A percentile compares a stretch with the other conserved stretches of the same genome.
phyloP scores from a whole-genome alignment of 2,113 vertebrate genomes.

The Sisor rabdophorus region DNA sequence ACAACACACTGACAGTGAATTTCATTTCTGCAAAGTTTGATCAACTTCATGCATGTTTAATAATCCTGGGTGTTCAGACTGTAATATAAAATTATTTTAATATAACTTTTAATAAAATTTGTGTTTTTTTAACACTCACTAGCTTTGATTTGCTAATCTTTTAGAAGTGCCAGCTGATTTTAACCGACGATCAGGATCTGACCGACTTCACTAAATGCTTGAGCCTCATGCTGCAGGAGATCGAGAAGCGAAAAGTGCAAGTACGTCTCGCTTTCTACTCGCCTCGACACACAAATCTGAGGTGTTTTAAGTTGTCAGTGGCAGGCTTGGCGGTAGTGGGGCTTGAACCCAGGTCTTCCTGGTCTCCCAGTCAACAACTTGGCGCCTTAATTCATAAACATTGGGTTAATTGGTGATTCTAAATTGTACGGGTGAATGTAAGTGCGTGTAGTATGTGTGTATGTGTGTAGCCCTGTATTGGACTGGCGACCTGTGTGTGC shows the following conservation, averaged over 20 bases:
- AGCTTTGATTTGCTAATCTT: too few species aligned
- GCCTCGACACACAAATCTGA: not conserved
- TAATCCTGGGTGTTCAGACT: not conserved
- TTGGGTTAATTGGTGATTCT: too few species aligned
- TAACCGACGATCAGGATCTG: slow-evolving; percentile 70
- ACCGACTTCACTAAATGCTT: slow-evolving; percentile 77
- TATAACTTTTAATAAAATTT: not conserved
- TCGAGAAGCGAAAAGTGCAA: slow-evolving; percentile 57
- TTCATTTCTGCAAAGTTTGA: not conserved
- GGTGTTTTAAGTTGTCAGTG: too few species aligned
- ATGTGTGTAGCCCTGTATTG: too few species aligned
- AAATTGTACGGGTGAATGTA: too few species aligned
- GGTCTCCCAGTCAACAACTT: too few species aligned
- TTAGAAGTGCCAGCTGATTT: slow-evolving; percentile 68
- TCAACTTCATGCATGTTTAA: not conserved
- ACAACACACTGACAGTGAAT: not conserved
- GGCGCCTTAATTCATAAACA: too few species aligned
- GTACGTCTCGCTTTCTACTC: slow-evolving; percentile 51
- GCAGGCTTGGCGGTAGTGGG: too few species aligned
- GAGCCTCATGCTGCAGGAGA: slow-evolving; percentile 66
- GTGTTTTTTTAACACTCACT: not conserved
- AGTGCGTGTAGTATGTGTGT: too few species aligned
- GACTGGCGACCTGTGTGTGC: too few species aligned
- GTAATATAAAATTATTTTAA: not conserved
- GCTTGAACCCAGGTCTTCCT: too few species aligned